These are phyloP conservation scores for Ctenopoma kingsleyae DNA, from an alignment of 2,797 vertebrate species.

Conservation along the genomic window DNA sequence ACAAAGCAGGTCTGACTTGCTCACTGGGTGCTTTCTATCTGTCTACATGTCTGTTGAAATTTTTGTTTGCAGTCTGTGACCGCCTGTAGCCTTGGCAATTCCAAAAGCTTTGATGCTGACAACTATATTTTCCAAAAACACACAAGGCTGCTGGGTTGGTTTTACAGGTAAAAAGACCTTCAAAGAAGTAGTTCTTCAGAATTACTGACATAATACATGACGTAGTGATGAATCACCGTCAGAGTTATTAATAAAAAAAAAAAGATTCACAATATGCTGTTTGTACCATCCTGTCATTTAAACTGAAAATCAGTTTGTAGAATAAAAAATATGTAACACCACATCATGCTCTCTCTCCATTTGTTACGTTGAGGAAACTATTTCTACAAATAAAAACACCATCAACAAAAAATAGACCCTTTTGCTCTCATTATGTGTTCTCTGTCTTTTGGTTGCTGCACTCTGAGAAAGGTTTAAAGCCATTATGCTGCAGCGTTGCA, in stretches of 20 bases:
- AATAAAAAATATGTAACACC: conserved; percentile 11
- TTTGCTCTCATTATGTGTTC: conserved; percentile 16
- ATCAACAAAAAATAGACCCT: background rate
- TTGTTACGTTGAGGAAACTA: conserved; percentile 7
- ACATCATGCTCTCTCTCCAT: conserved; percentile 17
- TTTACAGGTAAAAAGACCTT: background rate
- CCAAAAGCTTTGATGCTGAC: background rate
- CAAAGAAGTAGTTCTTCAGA: background rate
- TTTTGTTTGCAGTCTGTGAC: conserved; percentile 3
- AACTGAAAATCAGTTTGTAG: conserved; percentile 6
- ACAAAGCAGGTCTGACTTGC: conserved; percentile 49
- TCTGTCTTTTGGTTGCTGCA: conserved; percentile 27
- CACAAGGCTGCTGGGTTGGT: background rate
- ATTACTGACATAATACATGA: background rate
- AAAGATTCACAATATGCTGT: background rate
- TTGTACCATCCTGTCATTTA: background rate
- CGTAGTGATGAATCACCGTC: conserved; percentile 13
- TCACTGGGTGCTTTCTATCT: conserved; percentile 33
- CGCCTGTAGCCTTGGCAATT: conserved; percentile 12
- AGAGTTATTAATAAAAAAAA: background rate
- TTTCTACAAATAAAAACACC: conserved; percentile 20
- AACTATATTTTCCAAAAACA: conserved; percentile 11
- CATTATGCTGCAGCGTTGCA: conserved; percentile 44
- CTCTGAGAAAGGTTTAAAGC: conserved; percentile 44
- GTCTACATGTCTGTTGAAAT: conserved; percentile 18